Conservation (phyloP, 2,113 vertebrate species). For the Dissostichus mawsoni region DNA sequence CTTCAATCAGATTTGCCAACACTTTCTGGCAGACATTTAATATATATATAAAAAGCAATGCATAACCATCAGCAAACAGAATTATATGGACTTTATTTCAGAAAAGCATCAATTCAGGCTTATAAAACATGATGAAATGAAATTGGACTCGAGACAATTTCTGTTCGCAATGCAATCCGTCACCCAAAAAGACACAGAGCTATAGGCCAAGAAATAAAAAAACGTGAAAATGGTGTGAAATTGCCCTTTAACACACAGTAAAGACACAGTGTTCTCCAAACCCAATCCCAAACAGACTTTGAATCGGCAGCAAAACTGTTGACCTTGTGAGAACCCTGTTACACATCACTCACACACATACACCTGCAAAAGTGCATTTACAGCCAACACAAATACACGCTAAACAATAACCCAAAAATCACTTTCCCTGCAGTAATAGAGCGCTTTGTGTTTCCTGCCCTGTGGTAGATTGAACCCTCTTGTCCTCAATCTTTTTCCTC, state of each 20-base stretch:
- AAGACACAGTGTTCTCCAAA: neutral
- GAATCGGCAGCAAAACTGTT: neutral
- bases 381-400: constrained; percentile 11
- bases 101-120: neutral
- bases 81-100: neutral
- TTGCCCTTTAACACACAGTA: neutral
- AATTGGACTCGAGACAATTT: no score
- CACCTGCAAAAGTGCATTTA: neutral
- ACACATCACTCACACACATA: constrained; percentile 5
- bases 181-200: neutral
- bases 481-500: constrained; percentile 40
- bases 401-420: constrained; percentile 33
- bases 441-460: constrained; percentile 29
- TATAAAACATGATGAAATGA: neutral
- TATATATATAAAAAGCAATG: neutral
- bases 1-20: neutral
- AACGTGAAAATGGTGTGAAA: neutral
- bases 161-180: neutral
- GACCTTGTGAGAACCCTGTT: constrained; percentile 30
- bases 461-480: constrained; percentile 38
- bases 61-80: neutral
- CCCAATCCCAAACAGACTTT: constrained; percentile 1
- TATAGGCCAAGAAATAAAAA: neutral
- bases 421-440: constrained; percentile 25
- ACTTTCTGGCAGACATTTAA: neutral